Base-by-base conservation (phyloP, 2,888 invertebrate species). In the Caenorhabditis angaria region DNA sequence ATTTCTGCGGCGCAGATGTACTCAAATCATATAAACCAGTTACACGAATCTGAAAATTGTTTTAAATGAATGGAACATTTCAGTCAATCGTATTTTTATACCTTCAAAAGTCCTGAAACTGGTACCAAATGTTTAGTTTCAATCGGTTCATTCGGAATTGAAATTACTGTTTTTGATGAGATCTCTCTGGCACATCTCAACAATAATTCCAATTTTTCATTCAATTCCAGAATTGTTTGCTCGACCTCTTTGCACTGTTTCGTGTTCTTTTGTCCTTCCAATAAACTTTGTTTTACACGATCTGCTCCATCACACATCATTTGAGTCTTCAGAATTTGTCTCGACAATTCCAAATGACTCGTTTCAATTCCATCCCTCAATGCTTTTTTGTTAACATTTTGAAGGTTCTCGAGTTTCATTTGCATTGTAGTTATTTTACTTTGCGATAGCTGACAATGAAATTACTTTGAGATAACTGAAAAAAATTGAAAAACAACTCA, bases 21-120 rank as follows among this genome's bases (percentile, higher is more conserved):
- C 63, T 63, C 0, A 67, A 60, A 10, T 24, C 58, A n/a, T 54
- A 41, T 0, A 71, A 58, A n/a, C 71, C 71, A 12, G 71, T 71
- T 14, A 71, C 61, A 6, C 71, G 63, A 29, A 71, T 71, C 28
- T 58, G 22, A 41, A 18, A 58, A 55, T 14, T 18, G 10, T 14
- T 48, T 48, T 48, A 18, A 18, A 5, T 48, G n/a, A n/a, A 48
- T 48, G 5, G 6, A 24, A 22, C 5, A 51, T 4, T 24, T 51
- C 8, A 24, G 8, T 24, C 4, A 24, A 10, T 51, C n/a, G n/a
- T n/a, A n/a, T 8, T 48, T 48, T 51, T 24, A 5, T 51, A 56
- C 55, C 14, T 70, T 70, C n/a, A 70, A 50, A 1, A 65, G 28
- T 25, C 70, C 70, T 5, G 70, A 70, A 12, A 70, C 70, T 53